Conservation (phyloP, 2,888 invertebrate genomes). For the Empis stercorea region DNA sequence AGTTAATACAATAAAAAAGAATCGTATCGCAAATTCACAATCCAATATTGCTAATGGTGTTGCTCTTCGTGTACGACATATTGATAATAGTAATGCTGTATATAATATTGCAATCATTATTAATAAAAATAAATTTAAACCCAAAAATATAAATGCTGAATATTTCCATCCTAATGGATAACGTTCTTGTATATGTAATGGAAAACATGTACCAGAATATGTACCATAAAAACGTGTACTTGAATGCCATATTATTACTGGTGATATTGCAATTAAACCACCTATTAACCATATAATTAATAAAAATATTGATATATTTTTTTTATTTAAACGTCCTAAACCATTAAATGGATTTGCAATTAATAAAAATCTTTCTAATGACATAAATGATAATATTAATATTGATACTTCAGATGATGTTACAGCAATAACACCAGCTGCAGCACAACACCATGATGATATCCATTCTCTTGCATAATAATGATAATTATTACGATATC, state of each 20-base stretch:
- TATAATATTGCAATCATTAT: conserved; percentile 47
- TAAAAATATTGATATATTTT: conserved; percentile 40
- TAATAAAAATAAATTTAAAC: conserved; percentile 46
- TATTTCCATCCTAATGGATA: conserved; percentile 57
- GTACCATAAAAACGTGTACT: conserved; percentile 50
- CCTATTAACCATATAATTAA: conserved; percentile 48
- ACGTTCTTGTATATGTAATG: conserved; percentile 54
- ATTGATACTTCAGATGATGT: conserved; percentile 57
- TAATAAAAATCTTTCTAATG: conserved; percentile 51
- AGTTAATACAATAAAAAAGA: conserved; percentile 57
- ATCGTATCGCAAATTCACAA: conserved; percentile 48
- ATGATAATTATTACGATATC: conserved; percentile 45
- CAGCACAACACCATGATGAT: conserved; percentile 49
- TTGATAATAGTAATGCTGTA: conserved; percentile 47
- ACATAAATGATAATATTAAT: conserved; percentile 54
- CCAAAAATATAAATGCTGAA: conserved; percentile 55
- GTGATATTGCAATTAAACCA: conserved; percentile 47
- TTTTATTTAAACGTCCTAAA: conserved; percentile 41
- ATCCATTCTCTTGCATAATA: conserved; percentile 48
- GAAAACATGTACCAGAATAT: conserved; percentile 53
- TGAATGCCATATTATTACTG: conserved; percentile 46
- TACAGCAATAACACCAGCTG: conserved; percentile 49
- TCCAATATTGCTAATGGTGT: conserved; percentile 46
- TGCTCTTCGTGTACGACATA: conserved; percentile 47
- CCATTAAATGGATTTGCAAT: conserved; percentile 48